Base-by-base conservation (phyloP, 2,888 invertebrate genomes). In the Caprella mutica region DNA sequence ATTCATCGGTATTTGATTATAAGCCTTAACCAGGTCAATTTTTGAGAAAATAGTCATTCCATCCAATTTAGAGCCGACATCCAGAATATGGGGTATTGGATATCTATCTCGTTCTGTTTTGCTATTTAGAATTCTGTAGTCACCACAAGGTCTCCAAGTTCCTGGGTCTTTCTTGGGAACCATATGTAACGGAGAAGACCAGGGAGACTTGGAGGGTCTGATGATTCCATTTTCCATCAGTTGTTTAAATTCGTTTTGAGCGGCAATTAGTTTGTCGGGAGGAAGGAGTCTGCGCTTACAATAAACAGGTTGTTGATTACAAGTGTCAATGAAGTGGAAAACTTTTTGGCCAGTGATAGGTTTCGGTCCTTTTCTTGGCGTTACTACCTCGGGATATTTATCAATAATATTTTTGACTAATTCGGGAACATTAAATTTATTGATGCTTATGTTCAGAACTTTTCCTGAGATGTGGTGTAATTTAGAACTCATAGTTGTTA, bases 91-190 rank as follows among this genome's bases (percentile, higher is more conserved):
- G 1, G 51, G 51, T 2, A 51, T 33, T 8, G 2, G 17, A 29
- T 30, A 51, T n/a, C 51, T 33, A 19, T 51, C 51, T n/a, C 33
- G 51, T 35, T 35, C 21, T 1, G 51, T 51, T 4, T 17, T n/a
- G 8, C 9, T 17, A 19, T 51, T 51, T 4, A 51, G 33, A 14
- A 21, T 12, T 9, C 51, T 30, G 21, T 35, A 51, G 35, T 51
- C 51, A 33, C 51, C 51, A 19, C 51, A 51, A 35, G 51, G 35
- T 21, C 51, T 2, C 51, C 51, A 51, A 21, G 17, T 12, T 14
- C 33, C 35, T n/a, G 33, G 17, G 9, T 14, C 2, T 3, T n/a
- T 35, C 19, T 51, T 51, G 19, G 51, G 8, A 2, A 51, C 30
- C 17, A 48, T 14, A 3, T 48, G 48, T 14, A 48, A 29, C 21